phyloP scores from a whole-genome alignment of 2,113 vertebrate species.

The Planiliza haematocheilus region DNA sequence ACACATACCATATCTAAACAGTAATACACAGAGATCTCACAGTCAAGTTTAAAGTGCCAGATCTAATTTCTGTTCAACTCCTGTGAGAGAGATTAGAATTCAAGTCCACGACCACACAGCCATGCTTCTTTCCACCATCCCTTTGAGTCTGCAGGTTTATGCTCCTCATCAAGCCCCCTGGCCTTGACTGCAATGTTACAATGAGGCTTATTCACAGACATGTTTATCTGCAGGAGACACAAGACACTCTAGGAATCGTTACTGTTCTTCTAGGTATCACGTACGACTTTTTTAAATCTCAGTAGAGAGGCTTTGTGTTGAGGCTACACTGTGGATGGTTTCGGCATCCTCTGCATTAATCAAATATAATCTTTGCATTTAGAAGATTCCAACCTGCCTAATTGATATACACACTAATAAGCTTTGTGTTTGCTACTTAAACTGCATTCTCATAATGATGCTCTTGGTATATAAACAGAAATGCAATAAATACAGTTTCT shows the following conservation, averaged over 20 bases:
- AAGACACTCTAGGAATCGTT: neutral
- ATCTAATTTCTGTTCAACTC: neutral
- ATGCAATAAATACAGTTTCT: too few relatives aligned
- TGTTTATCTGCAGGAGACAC: constrained; percentile 11
- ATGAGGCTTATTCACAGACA: neutral
- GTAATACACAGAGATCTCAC: neutral
- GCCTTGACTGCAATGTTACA: neutral
- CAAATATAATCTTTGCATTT: constrained; percentile 13
- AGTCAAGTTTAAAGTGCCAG: neutral
- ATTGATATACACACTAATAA: constrained; percentile 12
- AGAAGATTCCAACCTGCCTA: constrained; percentile 15
- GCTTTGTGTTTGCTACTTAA: constrained; percentile 3
- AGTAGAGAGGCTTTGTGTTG: neutral
- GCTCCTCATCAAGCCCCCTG: constrained; percentile 2
- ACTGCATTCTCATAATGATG: neutral
- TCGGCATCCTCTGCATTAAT: neutral
- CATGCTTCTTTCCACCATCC: neutral
- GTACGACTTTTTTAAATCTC: neutral
- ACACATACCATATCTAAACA: neutral
- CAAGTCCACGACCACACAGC: constrained; percentile 1
- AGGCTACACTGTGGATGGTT: neutral
- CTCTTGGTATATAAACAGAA: too few relatives aligned
- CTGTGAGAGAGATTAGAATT: constrained; percentile 12
- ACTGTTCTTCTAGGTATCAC: neutral
- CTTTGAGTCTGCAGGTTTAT: constrained; percentile 5